Evolutionary conservation across 2,888 invertebrate species (phyloP).

Genomic region (Amblyteles armatorius): DNA sequence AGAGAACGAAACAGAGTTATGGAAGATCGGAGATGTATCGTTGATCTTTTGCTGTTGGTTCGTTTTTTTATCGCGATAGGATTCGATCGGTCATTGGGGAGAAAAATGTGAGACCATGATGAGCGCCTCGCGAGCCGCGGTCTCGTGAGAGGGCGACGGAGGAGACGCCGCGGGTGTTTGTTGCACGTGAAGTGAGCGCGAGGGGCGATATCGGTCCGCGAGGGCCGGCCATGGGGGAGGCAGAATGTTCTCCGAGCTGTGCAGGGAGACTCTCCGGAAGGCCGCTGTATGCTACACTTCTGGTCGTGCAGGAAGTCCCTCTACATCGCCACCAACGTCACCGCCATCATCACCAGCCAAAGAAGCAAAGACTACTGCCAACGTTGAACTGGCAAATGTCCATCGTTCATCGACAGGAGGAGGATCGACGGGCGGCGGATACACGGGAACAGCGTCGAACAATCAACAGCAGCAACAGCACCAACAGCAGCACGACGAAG

Average conservation of each 20-base stretch:
- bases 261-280: slow-evolving; percentile 86
- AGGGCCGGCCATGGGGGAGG: slow-evolving; percentile 83
- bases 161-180: slow-evolving; percentile 58
- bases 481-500: slow-evolving; percentile 51
- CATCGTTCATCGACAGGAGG: slow-evolving; percentile 67
- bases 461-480: slow-evolving; percentile 56
- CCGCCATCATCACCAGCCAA: slow-evolving; percentile 83
- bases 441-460: slow-evolving; percentile 58
- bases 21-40: neutral
- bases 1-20: neutral
- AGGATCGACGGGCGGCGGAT: slow-evolving; percentile 7
- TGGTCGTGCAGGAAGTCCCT: slow-evolving; percentile 82
- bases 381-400: slow-evolving; percentile 81
- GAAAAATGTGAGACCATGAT: slow-evolving; percentile 2
- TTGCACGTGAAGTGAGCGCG: neutral
- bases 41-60: neutral
- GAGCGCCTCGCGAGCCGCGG: neutral
- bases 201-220: slow-evolving; percentile 67
- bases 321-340: slow-evolving; percentile 83
- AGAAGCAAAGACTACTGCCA: slow-evolving; percentile 77
- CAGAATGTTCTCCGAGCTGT: slow-evolving; percentile 86
- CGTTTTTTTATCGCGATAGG: slow-evolving; percentile 1
- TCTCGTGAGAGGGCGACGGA: slow-evolving; percentile 46
- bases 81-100: slow-evolving; percentile 24
- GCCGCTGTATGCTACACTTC: slow-evolving; percentile 85